A percentile compares a stretch with the other conserved stretches of the same genome.
phyloP scores from a whole-genome alignment of 2,113 vertebrate genomes.

The Sinocyclocheilus anshuiensis region DNA sequence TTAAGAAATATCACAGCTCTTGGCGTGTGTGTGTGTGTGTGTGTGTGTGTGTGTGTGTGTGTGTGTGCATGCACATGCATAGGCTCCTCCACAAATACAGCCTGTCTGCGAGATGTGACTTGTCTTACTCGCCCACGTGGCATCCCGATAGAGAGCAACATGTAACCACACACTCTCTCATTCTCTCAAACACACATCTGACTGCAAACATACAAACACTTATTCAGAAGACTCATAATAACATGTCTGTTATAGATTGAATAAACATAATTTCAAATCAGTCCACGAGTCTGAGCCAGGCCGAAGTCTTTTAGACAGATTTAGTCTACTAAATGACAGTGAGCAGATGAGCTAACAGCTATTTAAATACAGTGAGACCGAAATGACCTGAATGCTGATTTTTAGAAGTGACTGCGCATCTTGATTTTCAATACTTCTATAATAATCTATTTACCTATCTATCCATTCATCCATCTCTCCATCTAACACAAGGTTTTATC shows the following conservation, averaged over 20 bases:
- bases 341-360: neutral
- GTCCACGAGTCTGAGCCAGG: conserved; percentile 9
- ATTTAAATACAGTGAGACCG: neutral
- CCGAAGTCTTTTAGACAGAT: neutral
- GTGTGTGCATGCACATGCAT: neutral
- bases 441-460: neutral
- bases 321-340: conserved; percentile 22
- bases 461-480: too few relatives aligned
- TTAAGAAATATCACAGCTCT: conserved; percentile 39
- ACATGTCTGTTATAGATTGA: conserved; percentile 14
- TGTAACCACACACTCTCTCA: neutral
- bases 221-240: conserved; percentile 18
- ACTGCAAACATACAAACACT: conserved; percentile 18
- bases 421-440: neutral
- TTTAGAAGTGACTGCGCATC: neutral
- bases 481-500: neutral
- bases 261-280: conserved; percentile 15
- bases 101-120: conserved; percentile 11
- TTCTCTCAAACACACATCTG: neutral
- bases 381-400: neutral
- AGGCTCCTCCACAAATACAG: neutral
- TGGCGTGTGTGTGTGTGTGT: neutral
- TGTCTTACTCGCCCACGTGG: conserved; percentile 25
- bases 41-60: too few relatives aligned
- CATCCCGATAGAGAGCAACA: conserved; percentile 10